Percentiles rank a stretch among this genome's conserved stretches.
Conservation (phyloP, 1,140 invertebrate species). For the Lepeophtheirus salmonis region DNA sequence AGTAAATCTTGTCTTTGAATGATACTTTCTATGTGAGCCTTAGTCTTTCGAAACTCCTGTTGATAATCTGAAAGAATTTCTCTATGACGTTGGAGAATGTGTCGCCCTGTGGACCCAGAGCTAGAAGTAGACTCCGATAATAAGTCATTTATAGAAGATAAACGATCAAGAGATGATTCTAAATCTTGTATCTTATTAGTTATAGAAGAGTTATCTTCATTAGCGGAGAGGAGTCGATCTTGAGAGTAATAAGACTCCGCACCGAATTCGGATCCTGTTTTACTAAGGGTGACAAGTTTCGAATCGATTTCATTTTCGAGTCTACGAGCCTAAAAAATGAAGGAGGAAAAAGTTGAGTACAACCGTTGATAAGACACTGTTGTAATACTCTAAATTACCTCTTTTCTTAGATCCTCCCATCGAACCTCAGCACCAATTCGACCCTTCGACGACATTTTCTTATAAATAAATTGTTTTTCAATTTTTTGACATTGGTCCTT, state of each 20-base stretch:
- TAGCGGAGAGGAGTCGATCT: not conserved
- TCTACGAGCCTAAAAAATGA: constrained; percentile 46
- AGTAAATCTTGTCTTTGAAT: constrained; percentile 11
- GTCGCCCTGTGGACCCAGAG: constrained; percentile 49
- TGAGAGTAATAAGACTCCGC: constrained; percentile 4
- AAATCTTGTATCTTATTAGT: not conserved
- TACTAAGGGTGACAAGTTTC: constrained; percentile 85
- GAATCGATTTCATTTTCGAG: constrained; percentile 92
- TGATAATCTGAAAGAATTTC: constrained; percentile 47
- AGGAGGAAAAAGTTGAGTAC: not conserved
- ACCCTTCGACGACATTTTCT: not conserved
- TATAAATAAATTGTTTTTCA: too few relatives aligned
- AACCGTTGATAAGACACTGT: not conserved
- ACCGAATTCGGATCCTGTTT: constrained; percentile 47
- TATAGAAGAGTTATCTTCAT: not conserved
- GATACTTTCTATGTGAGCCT: constrained; percentile 1
- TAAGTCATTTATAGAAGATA: constrained; percentile 44
- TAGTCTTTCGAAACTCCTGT: constrained; percentile 18
- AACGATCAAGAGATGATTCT: not conserved
- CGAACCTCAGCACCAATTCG: not conserved
- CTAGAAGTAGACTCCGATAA: constrained; percentile 50
- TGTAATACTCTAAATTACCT: constrained; percentile 1
- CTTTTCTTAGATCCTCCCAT: constrained; percentile 8
- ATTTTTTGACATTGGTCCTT: too few relatives aligned
- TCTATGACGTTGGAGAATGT: constrained; percentile 78